Conservation (phyloP, 2,888 invertebrate genomes). For the Andrena bicolor region DNA sequence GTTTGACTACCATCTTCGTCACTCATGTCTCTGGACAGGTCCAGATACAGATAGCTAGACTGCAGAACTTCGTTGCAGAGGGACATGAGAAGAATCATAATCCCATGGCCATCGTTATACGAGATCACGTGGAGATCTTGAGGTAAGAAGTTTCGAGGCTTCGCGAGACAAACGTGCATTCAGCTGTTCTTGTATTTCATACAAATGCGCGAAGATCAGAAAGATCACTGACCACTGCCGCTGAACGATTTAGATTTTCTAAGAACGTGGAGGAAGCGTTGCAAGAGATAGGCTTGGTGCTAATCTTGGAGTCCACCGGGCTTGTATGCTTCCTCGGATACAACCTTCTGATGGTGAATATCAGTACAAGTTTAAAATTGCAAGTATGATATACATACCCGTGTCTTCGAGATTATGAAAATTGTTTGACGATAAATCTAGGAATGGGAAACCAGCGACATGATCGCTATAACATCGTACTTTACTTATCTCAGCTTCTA, state of each 20-base stretch:
- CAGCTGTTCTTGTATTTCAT: conserved; percentile 71
- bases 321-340: conserved; percentile 79
- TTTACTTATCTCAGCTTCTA: conserved; percentile 57
- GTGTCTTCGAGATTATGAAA: too few species aligned
- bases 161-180: background rate
- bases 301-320: conserved; percentile 76
- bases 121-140: conserved; percentile 61
- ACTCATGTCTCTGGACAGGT: conserved; percentile 65
- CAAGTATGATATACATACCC: too few species aligned
- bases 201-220: conserved; percentile 77
- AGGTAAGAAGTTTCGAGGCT: conserved; percentile 46
- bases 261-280: conserved; percentile 56
- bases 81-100: background rate
- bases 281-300: conserved; percentile 75
- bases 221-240: background rate
- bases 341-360: conserved; percentile 75
- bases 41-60: conserved; percentile 44
- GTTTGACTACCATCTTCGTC: conserved; percentile 60
- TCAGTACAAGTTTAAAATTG: too few species aligned
- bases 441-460: conserved; percentile 31
- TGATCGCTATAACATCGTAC: conserved; percentile 64
- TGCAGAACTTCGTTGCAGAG: conserved; percentile 5
- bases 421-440: conserved; percentile 1
- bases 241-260: conserved; percentile 48
- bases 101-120: conserved; percentile 52